These are phyloP conservation scores for Anguilla anguilla DNA, from an alignment of 2,797 vertebrate genomes.

Conservation along the genomic window DNA sequence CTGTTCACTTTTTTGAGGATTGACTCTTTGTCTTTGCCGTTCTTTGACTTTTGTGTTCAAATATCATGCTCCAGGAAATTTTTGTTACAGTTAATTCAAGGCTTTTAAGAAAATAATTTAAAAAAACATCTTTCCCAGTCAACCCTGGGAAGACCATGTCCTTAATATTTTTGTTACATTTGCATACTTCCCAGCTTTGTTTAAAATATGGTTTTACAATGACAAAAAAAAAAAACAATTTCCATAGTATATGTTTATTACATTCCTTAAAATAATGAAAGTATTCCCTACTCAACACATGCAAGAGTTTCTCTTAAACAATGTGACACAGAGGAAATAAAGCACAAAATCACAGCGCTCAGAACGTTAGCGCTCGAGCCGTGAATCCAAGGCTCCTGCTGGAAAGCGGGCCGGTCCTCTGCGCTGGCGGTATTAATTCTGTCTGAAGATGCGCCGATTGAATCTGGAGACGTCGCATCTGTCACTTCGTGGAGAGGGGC, in stretches of 20 bases:
- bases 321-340: background rate
- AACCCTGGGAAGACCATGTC: background rate
- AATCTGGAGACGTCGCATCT: conserved; percentile 16
- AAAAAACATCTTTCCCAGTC: background rate
- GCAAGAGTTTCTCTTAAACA: background rate
- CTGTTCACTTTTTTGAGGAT: background rate
- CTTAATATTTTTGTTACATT: background rate
- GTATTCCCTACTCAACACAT: background rate
- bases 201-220: background rate
- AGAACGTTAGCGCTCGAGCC: background rate
- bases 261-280: background rate
- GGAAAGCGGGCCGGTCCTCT: background rate
- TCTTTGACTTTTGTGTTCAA: background rate
- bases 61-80: background rate
- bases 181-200: background rate
- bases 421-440: conserved; percentile 4
- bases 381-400: background rate
- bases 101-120: background rate
- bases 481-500: background rate
- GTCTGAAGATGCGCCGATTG: background rate
- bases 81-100: background rate
- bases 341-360: too few relatives aligned
- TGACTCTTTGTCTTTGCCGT: background rate
- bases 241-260: conserved; percentile 14
- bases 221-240: background rate